Conservation (phyloP, 1,140 invertebrate species). For the Medauroidea extradentata region DNA sequence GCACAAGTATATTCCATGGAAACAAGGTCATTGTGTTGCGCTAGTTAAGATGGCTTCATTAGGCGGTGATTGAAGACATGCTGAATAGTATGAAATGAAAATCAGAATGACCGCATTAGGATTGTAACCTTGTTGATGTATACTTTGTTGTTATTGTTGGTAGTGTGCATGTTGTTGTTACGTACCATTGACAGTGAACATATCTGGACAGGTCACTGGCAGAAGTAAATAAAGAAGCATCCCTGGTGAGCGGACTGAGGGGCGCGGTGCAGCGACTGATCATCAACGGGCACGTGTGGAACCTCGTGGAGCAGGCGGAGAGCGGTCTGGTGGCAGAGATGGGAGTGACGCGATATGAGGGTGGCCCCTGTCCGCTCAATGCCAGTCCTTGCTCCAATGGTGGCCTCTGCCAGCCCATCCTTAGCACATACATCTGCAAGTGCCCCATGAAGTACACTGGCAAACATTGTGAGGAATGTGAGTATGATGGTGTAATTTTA, state of each 20-base stretch:
- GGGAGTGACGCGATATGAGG: constrained; percentile 60
- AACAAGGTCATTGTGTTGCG: too few relatives aligned
- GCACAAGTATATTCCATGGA: too few relatives aligned
- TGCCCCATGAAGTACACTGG: constrained; percentile 62
- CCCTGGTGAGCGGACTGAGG: constrained; percentile 65
- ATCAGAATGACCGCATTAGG: too few relatives aligned
- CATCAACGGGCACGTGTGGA: constrained; percentile 68
- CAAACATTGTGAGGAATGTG: constrained; percentile 68
- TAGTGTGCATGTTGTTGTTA: neutral
- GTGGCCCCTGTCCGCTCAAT: constrained; percentile 63
- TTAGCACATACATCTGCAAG: constrained; percentile 66
- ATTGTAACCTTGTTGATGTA: too few relatives aligned
- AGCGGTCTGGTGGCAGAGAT: constrained; percentile 18
- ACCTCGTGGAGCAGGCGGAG: constrained; percentile 39
- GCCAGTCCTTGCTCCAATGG: constrained; percentile 68
- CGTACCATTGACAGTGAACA: too few relatives aligned
- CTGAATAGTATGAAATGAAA: too few relatives aligned
- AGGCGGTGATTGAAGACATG: too few relatives aligned
- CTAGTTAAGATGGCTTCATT: too few relatives aligned
- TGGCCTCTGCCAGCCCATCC: constrained; percentile 68
- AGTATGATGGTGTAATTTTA: too few relatives aligned
- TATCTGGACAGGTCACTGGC: constrained; percentile 53
- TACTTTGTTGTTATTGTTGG: neutral
- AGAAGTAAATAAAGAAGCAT: constrained; percentile 66
- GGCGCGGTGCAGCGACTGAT: constrained; percentile 81